Evolutionary conservation across 2,888 invertebrate genomes (phyloP).

Genomic region (Labia minor): DNA sequence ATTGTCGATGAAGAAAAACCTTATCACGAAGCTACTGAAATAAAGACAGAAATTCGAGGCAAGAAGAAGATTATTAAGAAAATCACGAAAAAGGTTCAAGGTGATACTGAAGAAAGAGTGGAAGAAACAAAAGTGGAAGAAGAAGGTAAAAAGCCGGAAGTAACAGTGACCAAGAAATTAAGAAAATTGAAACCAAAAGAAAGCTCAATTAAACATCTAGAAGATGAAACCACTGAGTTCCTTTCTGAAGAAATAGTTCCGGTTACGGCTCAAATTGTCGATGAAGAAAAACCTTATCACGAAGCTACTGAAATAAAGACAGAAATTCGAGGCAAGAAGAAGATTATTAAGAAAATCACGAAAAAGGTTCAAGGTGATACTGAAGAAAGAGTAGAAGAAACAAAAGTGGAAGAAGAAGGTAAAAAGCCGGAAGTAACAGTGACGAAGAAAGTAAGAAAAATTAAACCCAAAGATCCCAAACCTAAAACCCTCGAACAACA

Average conservation of each 20-base stretch:
- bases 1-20: constrained; percentile 15
- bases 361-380: constrained; percentile 23
- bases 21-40: constrained; percentile 14
- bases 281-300: constrained; percentile 17
- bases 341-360: constrained; percentile 29
- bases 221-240: constrained; percentile 27
- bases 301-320: constrained; percentile 26
- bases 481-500: not conserved
- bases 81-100: constrained; percentile 33
- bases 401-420: constrained; percentile 21
- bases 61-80: constrained; percentile 46
- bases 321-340: constrained; percentile 29
- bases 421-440: constrained; percentile 15
- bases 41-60: constrained; percentile 1
- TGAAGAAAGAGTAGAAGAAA: constrained; percentile 32
- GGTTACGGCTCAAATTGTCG: constrained; percentile 21
- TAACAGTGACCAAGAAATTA: constrained; percentile 23
- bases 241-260: constrained; percentile 28
- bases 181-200: constrained; percentile 32
- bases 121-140: constrained; percentile 21
- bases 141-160: constrained; percentile 19
- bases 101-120: constrained; percentile 35
- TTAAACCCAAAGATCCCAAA: not conserved
- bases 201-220: constrained; percentile 26
- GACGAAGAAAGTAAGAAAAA: not conserved